phyloP scores from a whole-genome alignment of 2,797 vertebrate species.

The Characodon lateralis region DNA sequence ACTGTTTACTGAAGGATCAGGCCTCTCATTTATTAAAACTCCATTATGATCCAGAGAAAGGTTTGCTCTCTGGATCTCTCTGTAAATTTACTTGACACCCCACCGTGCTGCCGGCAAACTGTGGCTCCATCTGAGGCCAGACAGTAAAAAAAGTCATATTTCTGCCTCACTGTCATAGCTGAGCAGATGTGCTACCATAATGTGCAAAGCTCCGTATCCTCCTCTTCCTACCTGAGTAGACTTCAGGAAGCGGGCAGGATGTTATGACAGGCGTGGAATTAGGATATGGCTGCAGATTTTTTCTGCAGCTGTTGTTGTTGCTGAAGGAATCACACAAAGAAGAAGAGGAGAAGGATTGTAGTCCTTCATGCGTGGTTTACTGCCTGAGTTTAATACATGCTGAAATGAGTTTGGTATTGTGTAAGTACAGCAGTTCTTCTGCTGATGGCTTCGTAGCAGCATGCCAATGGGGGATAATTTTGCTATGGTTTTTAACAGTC shows the following conservation, averaged over 20 bases:
- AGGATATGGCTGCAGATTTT: slow-evolving; percentile 42
- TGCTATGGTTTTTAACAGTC: slow-evolving; percentile 34
- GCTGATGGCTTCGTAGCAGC: slow-evolving; percentile 54
- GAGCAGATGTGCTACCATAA: slow-evolving; percentile 60
- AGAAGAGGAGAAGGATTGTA: slow-evolving; percentile 34
- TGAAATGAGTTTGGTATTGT: slow-evolving; percentile 55
- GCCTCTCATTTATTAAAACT: slow-evolving; percentile 11
- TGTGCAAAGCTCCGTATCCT: slow-evolving; percentile 40
- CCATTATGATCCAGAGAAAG: neutral
- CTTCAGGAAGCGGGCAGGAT: slow-evolving; percentile 41
- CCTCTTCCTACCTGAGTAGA: slow-evolving; percentile 46
- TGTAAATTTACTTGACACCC: slow-evolving; percentile 19
- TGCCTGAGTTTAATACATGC: slow-evolving; percentile 56
- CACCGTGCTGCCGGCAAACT: neutral
- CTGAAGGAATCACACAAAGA: neutral
- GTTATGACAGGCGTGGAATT: slow-evolving; percentile 55
- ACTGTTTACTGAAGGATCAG: neutral
- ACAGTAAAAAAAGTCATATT: slow-evolving; percentile 11
- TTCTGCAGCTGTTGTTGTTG: slow-evolving; percentile 27
- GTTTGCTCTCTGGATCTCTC: slow-evolving; percentile 13
- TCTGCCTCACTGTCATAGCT: slow-evolving; percentile 13
- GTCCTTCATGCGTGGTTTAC: slow-evolving; percentile 59
- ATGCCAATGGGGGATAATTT: slow-evolving; percentile 32
- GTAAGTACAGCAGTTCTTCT: slow-evolving; percentile 62
- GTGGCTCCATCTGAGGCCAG: slow-evolving; percentile 19